These are phyloP conservation scores for Athalia rosae DNA, from an alignment of 2,888 invertebrate species.

Conservation along the genomic window DNA sequence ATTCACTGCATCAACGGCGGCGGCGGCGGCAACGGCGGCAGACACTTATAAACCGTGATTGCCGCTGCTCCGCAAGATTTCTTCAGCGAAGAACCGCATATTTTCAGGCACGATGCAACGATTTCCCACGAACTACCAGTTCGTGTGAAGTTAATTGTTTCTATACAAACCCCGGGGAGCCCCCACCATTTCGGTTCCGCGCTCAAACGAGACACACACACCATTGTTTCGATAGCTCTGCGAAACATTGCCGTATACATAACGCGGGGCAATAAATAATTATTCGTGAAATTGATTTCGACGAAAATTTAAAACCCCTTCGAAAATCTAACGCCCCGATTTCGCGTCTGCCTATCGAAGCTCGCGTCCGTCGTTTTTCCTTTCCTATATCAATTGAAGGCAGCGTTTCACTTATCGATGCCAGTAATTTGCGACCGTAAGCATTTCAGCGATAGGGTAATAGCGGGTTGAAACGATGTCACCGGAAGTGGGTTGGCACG, in stretches of 20 bases:
- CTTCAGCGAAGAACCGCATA: background rate
- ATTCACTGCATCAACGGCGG: background rate
- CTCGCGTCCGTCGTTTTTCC: background rate
- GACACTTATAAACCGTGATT: conserved; percentile 5
- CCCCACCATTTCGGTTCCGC: conserved; percentile 24
- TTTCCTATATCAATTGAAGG: background rate
- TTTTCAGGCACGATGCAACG: background rate
- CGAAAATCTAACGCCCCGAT: background rate
- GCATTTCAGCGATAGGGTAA: conserved; percentile 29
- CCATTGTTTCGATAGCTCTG: background rate
- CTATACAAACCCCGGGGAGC: conserved; percentile 30
- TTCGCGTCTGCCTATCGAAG: conserved; percentile 7
- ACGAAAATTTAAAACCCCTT: too few relatives aligned
- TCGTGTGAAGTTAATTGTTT: conserved; percentile 45
- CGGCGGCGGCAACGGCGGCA: background rate
- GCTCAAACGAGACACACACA: background rate
- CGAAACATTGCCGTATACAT: background rate
- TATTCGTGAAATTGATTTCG: too few relatives aligned
- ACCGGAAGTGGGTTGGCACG: conserved; percentile 42
- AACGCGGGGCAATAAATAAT: too few relatives aligned
- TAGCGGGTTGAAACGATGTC: conserved; percentile 40
- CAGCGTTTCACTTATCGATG: conserved; percentile 25
- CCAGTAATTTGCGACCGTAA: conserved; percentile 26
- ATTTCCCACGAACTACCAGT: conserved; percentile 50
- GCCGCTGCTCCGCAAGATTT: background rate